These are phyloP conservation scores for Fistularia commersonii DNA, from an alignment of 2,797 vertebrate species.

Conservation along the genomic window DNA sequence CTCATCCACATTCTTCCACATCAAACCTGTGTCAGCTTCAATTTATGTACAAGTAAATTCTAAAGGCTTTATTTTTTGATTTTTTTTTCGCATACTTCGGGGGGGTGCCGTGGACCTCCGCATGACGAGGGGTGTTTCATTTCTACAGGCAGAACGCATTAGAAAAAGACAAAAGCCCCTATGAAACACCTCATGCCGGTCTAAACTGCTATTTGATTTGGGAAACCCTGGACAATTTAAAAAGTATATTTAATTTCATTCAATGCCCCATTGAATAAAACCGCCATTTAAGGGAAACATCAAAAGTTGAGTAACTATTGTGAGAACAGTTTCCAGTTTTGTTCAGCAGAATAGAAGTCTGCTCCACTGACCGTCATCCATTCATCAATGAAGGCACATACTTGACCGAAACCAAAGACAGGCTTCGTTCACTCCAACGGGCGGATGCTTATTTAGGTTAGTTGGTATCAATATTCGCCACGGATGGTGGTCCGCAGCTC, in stretches of 20 bases:
- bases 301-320: neutral
- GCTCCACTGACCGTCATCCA: no score
- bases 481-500: no score
- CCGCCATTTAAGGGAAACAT: conserved; percentile 5
- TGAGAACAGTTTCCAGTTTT: conserved; percentile 6
- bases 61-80: conserved; percentile 3
- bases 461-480: no score
- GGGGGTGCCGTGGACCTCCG: conserved; percentile 7
- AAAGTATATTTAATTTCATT: conserved; percentile 12
- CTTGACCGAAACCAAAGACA: no score
- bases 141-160: conserved; percentile 11
- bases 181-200: conserved; percentile 18
- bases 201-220: conserved; percentile 4
- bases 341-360: no score
- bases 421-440: no score
- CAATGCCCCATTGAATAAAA: conserved; percentile 11
- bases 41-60: conserved; percentile 2
- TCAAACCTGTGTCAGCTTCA: neutral
- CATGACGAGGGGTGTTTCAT: conserved; percentile 33
- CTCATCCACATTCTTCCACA: conserved; percentile 1
- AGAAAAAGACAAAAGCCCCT: conserved; percentile 2
- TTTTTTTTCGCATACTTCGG: conserved; percentile 1
- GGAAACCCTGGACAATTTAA: conserved; percentile 11
- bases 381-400: no score
- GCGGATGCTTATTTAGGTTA: no score